A percentile compares a stretch with the other conserved stretches of the same genome.
These are phyloP conservation scores for Pandemis heparana DNA, from an alignment of 2,888 invertebrate species.

Conservation along the genomic window DNA sequence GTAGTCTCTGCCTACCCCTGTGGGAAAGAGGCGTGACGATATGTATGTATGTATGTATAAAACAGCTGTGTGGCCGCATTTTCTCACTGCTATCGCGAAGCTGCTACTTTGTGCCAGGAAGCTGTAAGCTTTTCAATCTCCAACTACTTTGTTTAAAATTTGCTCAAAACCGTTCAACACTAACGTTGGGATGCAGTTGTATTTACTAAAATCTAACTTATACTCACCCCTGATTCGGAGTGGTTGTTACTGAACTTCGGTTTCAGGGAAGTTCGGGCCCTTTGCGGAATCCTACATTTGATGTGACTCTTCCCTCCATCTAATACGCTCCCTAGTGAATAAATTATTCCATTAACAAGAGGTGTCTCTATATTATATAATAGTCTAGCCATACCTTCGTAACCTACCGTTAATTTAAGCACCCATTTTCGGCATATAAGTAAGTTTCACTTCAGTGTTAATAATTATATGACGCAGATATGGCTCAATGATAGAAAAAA, in stretches of 20 bases:
- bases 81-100: too few relatives aligned
- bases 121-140: too few relatives aligned
- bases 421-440: neutral
- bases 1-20: too few relatives aligned
- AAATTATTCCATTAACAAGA: neutral
- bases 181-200: too few relatives aligned
- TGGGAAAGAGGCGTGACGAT: too few relatives aligned
- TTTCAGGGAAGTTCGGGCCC: conserved; percentile 49
- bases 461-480: neutral
- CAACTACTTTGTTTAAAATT: too few relatives aligned
- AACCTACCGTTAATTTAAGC: neutral
- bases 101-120: too few relatives aligned
- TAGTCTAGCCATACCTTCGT: too few relatives aligned
- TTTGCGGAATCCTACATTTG: conserved; percentile 69
- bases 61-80: too few relatives aligned
- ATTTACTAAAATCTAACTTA: neutral
- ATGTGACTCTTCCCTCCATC: conserved; percentile 12
- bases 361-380: neutral
- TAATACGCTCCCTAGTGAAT: neutral
- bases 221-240: conserved; percentile 52
- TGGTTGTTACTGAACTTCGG: conserved; percentile 46
- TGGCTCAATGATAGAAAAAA: neutral
- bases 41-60: too few relatives aligned
- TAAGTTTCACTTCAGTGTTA: neutral
- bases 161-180: too few relatives aligned